These are phyloP conservation scores for Molossus molossus DNA, from an alignment of 2,797 vertebrate genomes.

Conservation along the genomic window DNA sequence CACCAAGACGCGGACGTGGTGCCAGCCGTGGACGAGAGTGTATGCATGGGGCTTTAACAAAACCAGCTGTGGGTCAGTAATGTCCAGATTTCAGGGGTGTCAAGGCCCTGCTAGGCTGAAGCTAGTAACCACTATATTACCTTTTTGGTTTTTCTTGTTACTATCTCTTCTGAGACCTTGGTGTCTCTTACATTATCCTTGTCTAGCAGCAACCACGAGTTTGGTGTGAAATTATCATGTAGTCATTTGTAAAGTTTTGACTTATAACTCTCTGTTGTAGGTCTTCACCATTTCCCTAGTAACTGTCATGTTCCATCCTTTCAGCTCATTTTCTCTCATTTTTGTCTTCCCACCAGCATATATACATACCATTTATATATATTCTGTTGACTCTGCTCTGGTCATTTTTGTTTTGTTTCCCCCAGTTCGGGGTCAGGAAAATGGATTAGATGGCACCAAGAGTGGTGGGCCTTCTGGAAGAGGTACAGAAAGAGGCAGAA, in stretches of 20 bases:
- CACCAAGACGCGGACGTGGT: slow-evolving; percentile 94
- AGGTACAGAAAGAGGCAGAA: slow-evolving; percentile 96
- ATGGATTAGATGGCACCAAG: slow-evolving; percentile 96
- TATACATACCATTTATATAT: background rate
- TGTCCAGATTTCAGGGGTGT: slow-evolving; percentile 69
- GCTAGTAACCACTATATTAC: slow-evolving; percentile 1
- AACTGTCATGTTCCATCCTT: background rate
- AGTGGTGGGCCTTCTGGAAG: slow-evolving; percentile 93
- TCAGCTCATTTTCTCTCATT: slow-evolving; percentile 52
- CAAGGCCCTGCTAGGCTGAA: slow-evolving; percentile 40
- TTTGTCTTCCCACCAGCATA: accelerated
- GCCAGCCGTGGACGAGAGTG: slow-evolving; percentile 97
- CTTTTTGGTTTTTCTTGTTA: background rate
- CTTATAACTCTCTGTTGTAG: background rate
- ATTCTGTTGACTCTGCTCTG: slow-evolving; percentile 27
- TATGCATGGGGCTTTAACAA: slow-evolving; percentile 90
- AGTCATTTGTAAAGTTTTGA: slow-evolving; percentile 61
- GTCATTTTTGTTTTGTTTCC: background rate
- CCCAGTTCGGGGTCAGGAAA: slow-evolving; percentile 97
- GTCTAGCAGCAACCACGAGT: background rate
- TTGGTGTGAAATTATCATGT: background rate
- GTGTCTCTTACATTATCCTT: slow-evolving; percentile 33
- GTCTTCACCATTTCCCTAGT: background rate
- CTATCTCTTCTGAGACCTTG: slow-evolving; percentile 48
- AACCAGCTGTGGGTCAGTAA: slow-evolving; percentile 83